Evolutionary conservation across 2,113 vertebrate genomes (phyloP), one percentile per base, ranked within the genome.

Genomic region (zebrafish (Danio rerio)): DNA sequence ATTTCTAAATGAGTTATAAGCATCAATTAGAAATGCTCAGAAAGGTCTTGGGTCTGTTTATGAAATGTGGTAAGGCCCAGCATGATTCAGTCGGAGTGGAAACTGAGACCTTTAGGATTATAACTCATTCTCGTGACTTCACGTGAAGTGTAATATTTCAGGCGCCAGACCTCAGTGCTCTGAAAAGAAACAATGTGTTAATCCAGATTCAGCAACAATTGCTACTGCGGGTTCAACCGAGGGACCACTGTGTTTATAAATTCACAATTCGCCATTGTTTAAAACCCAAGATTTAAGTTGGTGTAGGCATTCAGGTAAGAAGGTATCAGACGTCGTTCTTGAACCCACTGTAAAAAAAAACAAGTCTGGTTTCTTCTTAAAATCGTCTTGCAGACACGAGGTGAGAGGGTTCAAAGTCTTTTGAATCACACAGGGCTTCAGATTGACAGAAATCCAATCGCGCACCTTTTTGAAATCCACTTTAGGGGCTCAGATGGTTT

Each of bases 111-210:
- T 61, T 84, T 71, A 73, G 69, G 74, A 90, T 90, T 85, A 88
- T 77, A 65, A 81, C 75, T 78, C 73, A 40, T 88, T 88, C 84
- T 87, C 86, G 79, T 81, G 71, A 87, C 84, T 88, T 89, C 87
- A 90, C 42, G 59, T 89, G 86, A 86, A 90, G 85, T 66, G 75
- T 89, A 82, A 89, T 88, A 89, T 88, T 88, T 88, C 86, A 88
- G 80, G 68, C 63, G 6, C 76, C 75, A 63, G 76, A 55, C 76
- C 49, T 6, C 20, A 31, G 31, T 11, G 13, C 15, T 49, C 1
- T 6, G 9, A 7, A 53, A 55, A 63, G n/a, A 15, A 62, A 49
- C 58, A 77, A 77, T 61, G 49, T 5, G 9, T 18, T 79, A 79
- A 79, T 78, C 31, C 31, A 6, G 49, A 78, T 66, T 78, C 21